Percentiles rank a stretch among this genome's conserved stretches.
These are phyloP conservation scores for Eleutherodactylus coqui DNA, from an alignment of 2,797 vertebrate species.

Conservation along the genomic window DNA sequence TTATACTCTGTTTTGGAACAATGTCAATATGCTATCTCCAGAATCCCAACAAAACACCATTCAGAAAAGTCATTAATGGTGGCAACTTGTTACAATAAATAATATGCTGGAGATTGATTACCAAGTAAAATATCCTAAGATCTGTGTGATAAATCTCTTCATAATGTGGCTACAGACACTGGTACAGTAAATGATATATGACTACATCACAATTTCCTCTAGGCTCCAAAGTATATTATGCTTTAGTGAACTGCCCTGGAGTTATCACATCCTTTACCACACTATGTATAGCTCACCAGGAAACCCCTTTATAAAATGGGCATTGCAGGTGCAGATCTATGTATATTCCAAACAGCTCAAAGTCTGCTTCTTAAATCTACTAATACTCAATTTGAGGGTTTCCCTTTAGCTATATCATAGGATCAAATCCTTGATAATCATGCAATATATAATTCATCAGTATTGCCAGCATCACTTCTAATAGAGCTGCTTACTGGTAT, in stretches of 20 bases:
- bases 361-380: neutral
- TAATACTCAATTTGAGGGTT: neutral
- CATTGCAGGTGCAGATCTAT: neutral
- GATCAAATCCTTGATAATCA: neutral
- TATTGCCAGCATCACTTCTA: neutral
- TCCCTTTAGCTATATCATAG: neutral
- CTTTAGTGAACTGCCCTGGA: constrained; percentile 28
- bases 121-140: neutral
- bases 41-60: constrained; percentile 6
- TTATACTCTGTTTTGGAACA: constrained; percentile 1
- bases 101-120: constrained; percentile 11
- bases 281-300: neutral
- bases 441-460: neutral
- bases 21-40: neutral
- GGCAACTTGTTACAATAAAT: constrained; percentile 29
- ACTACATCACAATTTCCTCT: neutral
- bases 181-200: constrained; percentile 30
- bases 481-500: neutral
- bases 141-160: neutral
- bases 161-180: constrained; percentile 19
- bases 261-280: constrained; percentile 21
- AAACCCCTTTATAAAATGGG: neutral
- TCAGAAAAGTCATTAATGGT: neutral
- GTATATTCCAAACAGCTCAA: neutral
- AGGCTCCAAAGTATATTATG: constrained; percentile 22